Conservation (phyloP, 2,888 invertebrate species). For the Stenoptilia bipunctidactyla region DNA sequence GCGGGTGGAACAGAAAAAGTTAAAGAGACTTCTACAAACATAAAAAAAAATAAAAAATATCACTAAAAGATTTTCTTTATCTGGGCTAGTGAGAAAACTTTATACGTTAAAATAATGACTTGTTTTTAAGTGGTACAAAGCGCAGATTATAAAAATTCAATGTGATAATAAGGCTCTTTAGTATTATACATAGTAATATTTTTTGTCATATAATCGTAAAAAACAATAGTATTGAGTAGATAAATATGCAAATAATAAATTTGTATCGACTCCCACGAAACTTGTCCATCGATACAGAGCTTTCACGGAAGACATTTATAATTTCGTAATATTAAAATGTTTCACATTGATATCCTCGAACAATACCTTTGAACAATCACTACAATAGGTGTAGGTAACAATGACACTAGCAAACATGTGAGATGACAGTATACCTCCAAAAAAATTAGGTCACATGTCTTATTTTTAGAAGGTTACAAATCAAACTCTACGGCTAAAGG, state of each 20-base stretch:
- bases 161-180: too few species aligned
- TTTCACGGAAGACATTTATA: slow-evolving; percentile 65
- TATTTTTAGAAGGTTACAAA: background rate
- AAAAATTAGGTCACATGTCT: background rate
- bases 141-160: too few species aligned
- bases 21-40: slow-evolving; percentile 22
- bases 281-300: slow-evolving; percentile 17
- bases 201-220: too few species aligned
- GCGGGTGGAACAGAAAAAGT: slow-evolving; percentile 40
- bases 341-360: slow-evolving; percentile 59
- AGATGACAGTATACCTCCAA: slow-evolving; percentile 36
- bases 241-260: too few species aligned
- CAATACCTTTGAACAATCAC: slow-evolving; percentile 52
- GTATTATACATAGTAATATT: too few species aligned
- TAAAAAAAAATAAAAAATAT: too few species aligned
- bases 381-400: slow-evolving; percentile 67
- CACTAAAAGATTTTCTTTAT: too few species aligned
- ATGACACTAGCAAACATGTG: slow-evolving; percentile 68
- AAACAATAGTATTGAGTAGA: too few species aligned
- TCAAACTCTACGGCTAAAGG: background rate
- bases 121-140: too few species aligned
- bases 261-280: slow-evolving; percentile 19
- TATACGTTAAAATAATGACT: too few species aligned
- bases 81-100: too few species aligned
- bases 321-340: slow-evolving; percentile 71